phyloP scores from a whole-genome alignment of 2,797 vertebrate genomes.

The Linurgus olivaceus region DNA sequence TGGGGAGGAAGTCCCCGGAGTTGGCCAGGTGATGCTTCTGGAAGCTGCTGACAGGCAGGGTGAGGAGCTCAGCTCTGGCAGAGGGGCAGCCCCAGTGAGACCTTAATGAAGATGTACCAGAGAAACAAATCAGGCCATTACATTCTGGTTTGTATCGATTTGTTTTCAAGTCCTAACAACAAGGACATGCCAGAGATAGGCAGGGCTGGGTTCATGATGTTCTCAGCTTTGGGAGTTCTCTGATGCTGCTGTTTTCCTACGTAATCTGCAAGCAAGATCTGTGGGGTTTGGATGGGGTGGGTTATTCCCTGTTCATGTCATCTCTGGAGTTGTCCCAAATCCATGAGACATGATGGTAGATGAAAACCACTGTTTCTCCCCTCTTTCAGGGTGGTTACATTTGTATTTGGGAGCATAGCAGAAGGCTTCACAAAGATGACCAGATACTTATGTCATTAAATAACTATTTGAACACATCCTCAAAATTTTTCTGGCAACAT shows the following conservation, averaged over 20 bases:
- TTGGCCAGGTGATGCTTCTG: not conserved
- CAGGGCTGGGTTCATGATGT: not conserved
- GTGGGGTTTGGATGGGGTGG: not conserved
- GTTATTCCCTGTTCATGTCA: conserved; percentile 17
- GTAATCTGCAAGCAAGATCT: conserved; percentile 32
- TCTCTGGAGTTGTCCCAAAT: conserved; percentile 24
- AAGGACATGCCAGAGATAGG: conserved; percentile 37
- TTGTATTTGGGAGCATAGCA: not conserved
- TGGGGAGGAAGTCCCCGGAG: not conserved
- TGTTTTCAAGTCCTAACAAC: not conserved
- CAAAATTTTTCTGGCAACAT: not conserved
- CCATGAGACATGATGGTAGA: not conserved
- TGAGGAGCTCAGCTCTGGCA: not conserved
- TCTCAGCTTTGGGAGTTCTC: conserved; percentile 36
- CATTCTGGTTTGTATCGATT: not conserved
- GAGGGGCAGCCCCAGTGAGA: not conserved
- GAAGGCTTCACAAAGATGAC: not conserved
- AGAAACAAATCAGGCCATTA: not conserved
- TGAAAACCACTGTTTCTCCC: not conserved
- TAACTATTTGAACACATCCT: not conserved
- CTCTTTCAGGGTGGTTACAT: not conserved
- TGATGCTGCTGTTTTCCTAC: not conserved
- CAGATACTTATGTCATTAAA: not conserved
- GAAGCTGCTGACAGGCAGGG: not conserved
- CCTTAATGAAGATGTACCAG: not conserved